Evolutionary conservation across 2,113 vertebrate species (phyloP).

Genomic region (Carlito syrichta): DNA sequence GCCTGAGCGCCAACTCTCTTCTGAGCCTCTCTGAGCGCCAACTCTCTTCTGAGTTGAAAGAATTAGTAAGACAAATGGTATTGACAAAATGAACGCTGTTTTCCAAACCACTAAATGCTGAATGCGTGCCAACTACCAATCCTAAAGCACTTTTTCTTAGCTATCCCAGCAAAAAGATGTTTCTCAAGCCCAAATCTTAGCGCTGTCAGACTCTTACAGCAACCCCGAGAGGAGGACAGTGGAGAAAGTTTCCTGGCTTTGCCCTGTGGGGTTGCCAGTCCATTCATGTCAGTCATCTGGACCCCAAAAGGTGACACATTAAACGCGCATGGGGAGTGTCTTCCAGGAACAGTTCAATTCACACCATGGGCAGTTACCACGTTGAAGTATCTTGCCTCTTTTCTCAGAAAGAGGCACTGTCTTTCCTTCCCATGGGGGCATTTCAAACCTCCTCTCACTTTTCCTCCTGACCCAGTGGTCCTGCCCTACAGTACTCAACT

Average conservation of each 20-base stretch:
- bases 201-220: background rate
- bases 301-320: background rate
- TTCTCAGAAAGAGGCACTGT: background rate
- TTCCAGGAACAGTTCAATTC: fast-evolving
- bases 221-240: fast-evolving
- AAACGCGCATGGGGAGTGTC: background rate
- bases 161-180: background rate
- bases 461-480: too few species aligned
- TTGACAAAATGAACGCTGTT: background rate
- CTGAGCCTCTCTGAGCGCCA: background rate
- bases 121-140: background rate
- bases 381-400: fast-evolving
- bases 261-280: fast-evolving
- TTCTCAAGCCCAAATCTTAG: fast-evolving
- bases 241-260: background rate
- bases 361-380: fast-evolving
- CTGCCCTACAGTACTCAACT: fast-evolving
- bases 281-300: background rate
- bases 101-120: background rate
- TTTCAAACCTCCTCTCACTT: background rate
- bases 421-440: fast-evolving
- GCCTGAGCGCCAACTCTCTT: background rate
- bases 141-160: background rate
- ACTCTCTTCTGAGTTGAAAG: background rate
- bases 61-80: background rate